Base-by-base conservation (phyloP, 2,888 invertebrate species). In the Zaprionus obscuricornis region DNA sequence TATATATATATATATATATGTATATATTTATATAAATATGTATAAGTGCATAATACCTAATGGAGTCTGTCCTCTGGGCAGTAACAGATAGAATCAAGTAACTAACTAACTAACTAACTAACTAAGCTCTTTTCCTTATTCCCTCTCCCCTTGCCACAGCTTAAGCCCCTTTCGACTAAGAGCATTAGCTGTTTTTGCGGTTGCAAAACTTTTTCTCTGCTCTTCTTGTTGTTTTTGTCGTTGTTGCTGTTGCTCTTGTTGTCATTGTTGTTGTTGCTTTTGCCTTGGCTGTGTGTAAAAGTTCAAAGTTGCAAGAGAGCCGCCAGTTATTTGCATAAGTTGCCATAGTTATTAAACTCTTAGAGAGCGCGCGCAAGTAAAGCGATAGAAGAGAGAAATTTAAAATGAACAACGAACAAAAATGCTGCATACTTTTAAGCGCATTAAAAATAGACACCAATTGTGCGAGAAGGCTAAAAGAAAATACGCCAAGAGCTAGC, bases 271-370 rank as follows among this genome's bases (percentile, higher is more conserved):
- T 43, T 33, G 3, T n/a, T 50, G 24, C 29, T 47, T 4, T 13
- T 31, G 20, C 40, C 26, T 11, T 26, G 4, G 45, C 40, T 34
- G 34, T 27, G 55, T 56, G 49, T 34, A 37, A 73, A 79, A 72
- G 72, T 63, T 72, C 42, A 78, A 78, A 76, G 83, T 79, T 78
- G 59, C 42, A 47, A 50, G 55, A 63, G 42, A 29, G 74, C 82
- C 68, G 49, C 31, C 50, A 82, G 74, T 65, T 79, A 79, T 79
- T 84, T 79, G 78, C 85, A 79, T 79, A 77, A 79, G 85, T 84
- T 81, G 66, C 81, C 71, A 64, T 74, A 74, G 78, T 77, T 84
- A 74, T 84, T 71, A 77, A 77, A 62, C 84, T 64, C 45, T 29
- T 49, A 60, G 66, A 59, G 65, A 29, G 29, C 39, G 34, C 52